Evolutionary conservation across 2,797 vertebrate genomes (phyloP), one percentile per base, ranked within the genome.

Genomic region (Phataginus tetradactyla): DNA sequence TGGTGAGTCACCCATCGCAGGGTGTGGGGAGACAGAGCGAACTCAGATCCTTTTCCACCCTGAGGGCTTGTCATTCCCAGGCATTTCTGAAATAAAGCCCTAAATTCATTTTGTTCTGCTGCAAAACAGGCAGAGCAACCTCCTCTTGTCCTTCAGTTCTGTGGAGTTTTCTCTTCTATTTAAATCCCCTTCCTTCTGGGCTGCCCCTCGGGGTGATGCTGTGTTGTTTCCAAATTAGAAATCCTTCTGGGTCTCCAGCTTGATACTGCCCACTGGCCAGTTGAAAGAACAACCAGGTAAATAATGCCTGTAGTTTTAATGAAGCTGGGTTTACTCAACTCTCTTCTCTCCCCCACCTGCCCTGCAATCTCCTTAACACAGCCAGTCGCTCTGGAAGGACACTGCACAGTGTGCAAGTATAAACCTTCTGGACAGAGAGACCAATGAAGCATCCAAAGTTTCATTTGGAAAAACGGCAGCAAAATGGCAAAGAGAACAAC

Each of bases 51-150:
- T 45, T 53, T 71, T 18, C 45, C 27, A 32, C 3, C 4, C 42
- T 34, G n/a, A 53, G 27, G 42, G 29, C 68, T 2, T 61, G 7
- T 45, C 61, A 55, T 29, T 32, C 63, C 27, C 57, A 15, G 34
- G 51, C 42, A 77, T 69, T 80, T n/a, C 75, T 68, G 66, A 91
- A 95, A 75, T 15, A 83, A 93, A 93, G 37, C 51, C 32, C 37
- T 25, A 55, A 66, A 25, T 66, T 91, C 71, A 20, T 77, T 86
- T 57, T 91, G 66, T 75, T 64, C 84, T 37, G 37, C 37, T 18
- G 39, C 66, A 86, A 86, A 90, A 89, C 15, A n/a, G 42, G 32
- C 39, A 42, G 20, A 94, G 51, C 37, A 45, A 72, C 64, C 90
- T 96, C n/a, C 77, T 45, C 68, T 18, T 29, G 37, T 68, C 69